Evolutionary conservation across 1,140 invertebrate genomes (phyloP).

Genomic region (Caerostris extrusa): DNA sequence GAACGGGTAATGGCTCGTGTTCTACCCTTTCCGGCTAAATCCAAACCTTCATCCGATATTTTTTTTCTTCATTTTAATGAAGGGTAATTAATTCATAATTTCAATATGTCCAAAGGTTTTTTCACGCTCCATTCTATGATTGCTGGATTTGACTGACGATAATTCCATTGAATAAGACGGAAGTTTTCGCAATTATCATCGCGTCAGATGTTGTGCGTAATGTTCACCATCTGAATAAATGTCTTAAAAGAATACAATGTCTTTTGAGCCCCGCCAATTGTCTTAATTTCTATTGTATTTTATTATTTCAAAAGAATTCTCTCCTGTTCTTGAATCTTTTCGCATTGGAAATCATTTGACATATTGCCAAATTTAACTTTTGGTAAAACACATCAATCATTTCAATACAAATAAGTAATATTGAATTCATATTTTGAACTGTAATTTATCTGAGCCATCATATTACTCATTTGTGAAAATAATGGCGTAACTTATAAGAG

Average conservation of each 20-base stretch:
- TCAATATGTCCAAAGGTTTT: conserved; percentile 61
- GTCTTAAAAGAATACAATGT: not conserved
- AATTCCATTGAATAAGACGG: not conserved
- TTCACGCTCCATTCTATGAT: not conserved
- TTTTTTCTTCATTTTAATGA: conserved; percentile 41
- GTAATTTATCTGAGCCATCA: too few species aligned
- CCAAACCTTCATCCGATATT: not conserved
- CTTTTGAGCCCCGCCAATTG: not conserved
- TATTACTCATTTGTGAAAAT: too few species aligned
- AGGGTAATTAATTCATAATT: conserved; percentile 75
- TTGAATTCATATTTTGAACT: too few species aligned
- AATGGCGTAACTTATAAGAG: too few species aligned
- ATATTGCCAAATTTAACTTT: too few species aligned
- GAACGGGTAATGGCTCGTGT: conserved; percentile 70
- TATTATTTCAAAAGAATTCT: too few species aligned
- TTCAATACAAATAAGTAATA: too few species aligned
- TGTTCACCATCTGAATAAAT: not conserved
- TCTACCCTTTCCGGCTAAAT: not conserved
- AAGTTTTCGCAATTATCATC: not conserved
- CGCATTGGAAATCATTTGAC: too few species aligned
- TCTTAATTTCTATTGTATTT: too few species aligned
- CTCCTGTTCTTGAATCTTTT: too few species aligned
- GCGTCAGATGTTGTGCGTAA: conserved; percentile 10
- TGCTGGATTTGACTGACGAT: conserved; percentile 44
- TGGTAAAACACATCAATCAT: too few species aligned